Base-by-base conservation (phyloP, 2,888 invertebrate genomes). In the Hybos culiciformis region DNA sequence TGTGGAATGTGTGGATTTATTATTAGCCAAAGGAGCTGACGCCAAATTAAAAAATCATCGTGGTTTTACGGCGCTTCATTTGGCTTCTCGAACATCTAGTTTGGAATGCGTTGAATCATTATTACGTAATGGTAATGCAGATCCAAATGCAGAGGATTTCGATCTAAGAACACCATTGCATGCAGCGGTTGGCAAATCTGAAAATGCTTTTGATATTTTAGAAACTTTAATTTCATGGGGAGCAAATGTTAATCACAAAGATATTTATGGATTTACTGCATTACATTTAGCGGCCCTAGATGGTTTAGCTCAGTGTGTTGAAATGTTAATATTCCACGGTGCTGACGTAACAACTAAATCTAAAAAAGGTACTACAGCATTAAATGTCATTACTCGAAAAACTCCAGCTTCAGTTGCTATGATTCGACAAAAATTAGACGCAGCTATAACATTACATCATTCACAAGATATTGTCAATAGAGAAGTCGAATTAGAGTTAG, bases 341-440 rank as follows among this genome's bases (percentile, higher is more conserved):
- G 87, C 87, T 39, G 88, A 90, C 68, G 81, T 90, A n/a, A 87
- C 86, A 12, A 83, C 86, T 3, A 79, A 82, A 56, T 88, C 87
- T 40, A 85, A 83, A 62, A 87, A 85, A 56, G 87, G 88, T 45
- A 83, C 85, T 60, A 83, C 85, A 8, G 87, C 87, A 20, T 68
- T 90, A 46, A 84, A 86, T 53, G 83, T 88, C 49, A 85, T 90
- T 47, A 79, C 85, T 17, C 72, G 88, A 48, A 87, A 87, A 69
- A 88, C 87, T 4, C 88, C 88, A 11, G 83, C 85, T 11, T 86
- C 86, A 17, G 71, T 88, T 52, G 80, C 81, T 26, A 84, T 85
- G 73, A 78, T 90, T 50, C 78, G 81, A 36, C 80, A 84, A 57
- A 83, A 84, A 60, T 66, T 90, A 48, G 86, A 90, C 62, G 76